Percentiles rank a stretch among this genome's conserved stretches.
These are phyloP conservation scores for Tetraneura akinire DNA, from an alignment of 1,140 invertebrate genomes.

Conservation along the genomic window DNA sequence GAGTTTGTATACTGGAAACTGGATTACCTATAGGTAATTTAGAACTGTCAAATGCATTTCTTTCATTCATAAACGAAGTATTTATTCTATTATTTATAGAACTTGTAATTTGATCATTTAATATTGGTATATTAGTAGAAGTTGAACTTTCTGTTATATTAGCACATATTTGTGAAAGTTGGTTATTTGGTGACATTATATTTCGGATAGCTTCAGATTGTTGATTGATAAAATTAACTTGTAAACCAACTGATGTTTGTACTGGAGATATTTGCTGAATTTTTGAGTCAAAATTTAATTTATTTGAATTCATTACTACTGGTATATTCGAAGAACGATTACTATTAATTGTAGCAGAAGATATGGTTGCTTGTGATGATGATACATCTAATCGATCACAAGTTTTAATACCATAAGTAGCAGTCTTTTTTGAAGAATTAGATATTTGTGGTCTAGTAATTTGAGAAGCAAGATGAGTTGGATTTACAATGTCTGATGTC, in stretches of 20 bases:
- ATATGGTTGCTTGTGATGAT: neutral
- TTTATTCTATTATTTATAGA: neutral
- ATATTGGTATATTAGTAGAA: constrained; percentile 2
- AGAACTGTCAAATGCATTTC: constrained; percentile 3
- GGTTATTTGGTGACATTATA: neutral
- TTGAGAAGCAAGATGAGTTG: neutral
- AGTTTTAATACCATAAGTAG: constrained; percentile 10
- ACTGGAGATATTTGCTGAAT: neutral
- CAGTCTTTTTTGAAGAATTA: neutral
- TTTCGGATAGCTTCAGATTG: neutral
- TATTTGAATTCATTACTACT: neutral
- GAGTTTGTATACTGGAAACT: constrained; percentile 37
- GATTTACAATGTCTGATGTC: neutral
- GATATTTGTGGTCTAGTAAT: neutral
- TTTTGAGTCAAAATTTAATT: constrained; percentile 11
- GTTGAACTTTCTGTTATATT: neutral
- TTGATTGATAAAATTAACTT: constrained; percentile 26
- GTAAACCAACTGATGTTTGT: constrained; percentile 29
- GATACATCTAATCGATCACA: constrained; percentile 16
- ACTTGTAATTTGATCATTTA: constrained; percentile 13
- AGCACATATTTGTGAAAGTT: neutral
- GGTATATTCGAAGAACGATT: constrained; percentile 23
- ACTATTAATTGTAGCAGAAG: constrained; percentile 8
- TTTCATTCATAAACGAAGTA: constrained; percentile 2
- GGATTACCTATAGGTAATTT: constrained; percentile 22